Percentiles rank a stretch among this genome's conserved stretches.
phyloP scores from a whole-genome alignment of 2,797 vertebrate genomes.

The Dicrostonyx torquatus region DNA sequence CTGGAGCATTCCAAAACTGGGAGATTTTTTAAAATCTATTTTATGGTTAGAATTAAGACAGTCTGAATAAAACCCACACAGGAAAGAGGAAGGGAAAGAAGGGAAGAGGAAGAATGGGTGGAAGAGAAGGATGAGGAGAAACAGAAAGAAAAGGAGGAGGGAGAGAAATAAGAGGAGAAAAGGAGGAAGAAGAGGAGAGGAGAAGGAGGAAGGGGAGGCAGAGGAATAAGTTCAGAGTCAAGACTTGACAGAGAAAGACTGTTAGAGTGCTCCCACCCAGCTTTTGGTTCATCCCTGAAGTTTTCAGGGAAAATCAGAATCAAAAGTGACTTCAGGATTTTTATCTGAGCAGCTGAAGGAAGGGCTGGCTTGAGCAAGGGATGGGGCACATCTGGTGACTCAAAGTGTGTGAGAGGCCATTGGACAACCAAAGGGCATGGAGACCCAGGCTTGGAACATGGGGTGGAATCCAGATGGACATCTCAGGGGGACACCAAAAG shows the following conservation, averaged over 20 bases:
- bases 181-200: neutral
- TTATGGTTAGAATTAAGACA: neutral
- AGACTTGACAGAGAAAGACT: neutral
- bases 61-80: neutral
- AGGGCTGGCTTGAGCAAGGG: too few species aligned
- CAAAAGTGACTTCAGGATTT: neutral
- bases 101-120: too few species aligned
- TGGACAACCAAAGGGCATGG: too few species aligned
- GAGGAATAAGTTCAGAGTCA: neutral
- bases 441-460: neutral
- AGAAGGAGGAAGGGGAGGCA: neutral
- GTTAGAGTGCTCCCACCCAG: neutral
- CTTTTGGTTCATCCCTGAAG: neutral
- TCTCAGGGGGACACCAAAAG: neutral
- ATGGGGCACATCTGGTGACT: neutral
- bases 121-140: neutral
- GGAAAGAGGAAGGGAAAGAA: neutral
- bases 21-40: neutral
- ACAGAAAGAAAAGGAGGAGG: accelerated
- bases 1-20: neutral
- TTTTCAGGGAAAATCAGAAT: neutral
- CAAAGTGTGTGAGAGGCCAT: neutral
- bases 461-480: neutral
- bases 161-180: neutral
- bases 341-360: neutral